Conservation (phyloP, 2,797 vertebrate genomes). For the Chelonia mydas region DNA sequence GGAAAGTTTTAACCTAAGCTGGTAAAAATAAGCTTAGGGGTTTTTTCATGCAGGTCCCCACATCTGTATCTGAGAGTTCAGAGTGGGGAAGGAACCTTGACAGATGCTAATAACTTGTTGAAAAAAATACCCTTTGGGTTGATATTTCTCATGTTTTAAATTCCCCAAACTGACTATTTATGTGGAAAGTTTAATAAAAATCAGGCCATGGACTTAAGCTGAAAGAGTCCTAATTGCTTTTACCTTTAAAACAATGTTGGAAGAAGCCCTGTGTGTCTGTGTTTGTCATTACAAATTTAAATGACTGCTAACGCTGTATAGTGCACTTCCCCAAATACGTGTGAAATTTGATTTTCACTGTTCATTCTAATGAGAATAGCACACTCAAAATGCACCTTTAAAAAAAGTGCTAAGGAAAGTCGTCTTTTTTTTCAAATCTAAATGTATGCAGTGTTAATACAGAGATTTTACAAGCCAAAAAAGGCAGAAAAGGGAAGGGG, state of each 20-base stretch:
- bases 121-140: neutral
- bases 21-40: too few relatives aligned
- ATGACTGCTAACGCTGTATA: neutral
- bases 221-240: neutral
- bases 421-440: neutral
- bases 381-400: neutral
- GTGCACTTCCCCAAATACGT: neutral
- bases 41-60: too few relatives aligned
- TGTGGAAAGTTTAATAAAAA: neutral
- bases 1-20: too few relatives aligned
- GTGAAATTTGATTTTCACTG: conserved; percentile 12
- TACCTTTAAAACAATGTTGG: neutral
- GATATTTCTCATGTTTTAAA: neutral
- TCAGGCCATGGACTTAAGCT: neutral
- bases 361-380: neutral
- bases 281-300: neutral
- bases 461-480: neutral
- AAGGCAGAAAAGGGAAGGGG: neutral
- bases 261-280: neutral
- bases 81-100: too few relatives aligned
- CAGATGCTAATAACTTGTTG: neutral
- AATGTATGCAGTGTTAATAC: neutral
- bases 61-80: too few relatives aligned
- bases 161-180: neutral
- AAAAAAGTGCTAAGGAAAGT: neutral